phyloP scores from a whole-genome alignment of 2,888 invertebrate species.

The Cybosia mesomella region DNA sequence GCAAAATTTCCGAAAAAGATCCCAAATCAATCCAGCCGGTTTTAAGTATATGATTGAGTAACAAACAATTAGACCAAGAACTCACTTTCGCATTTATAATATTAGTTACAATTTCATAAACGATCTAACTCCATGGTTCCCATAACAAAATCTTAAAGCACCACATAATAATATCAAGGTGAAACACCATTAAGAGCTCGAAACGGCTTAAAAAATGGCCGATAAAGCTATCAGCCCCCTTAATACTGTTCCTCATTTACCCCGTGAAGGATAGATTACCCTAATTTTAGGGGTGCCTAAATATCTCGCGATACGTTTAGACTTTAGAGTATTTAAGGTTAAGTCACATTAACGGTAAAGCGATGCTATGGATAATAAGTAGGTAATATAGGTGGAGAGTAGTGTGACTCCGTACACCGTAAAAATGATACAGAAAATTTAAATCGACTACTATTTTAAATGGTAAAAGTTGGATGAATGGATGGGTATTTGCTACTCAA shows the following conservation, averaged over 20 bases:
- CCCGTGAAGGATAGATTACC: conserved; percentile 67
- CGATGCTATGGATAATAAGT: conserved; percentile 2
- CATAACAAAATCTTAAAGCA: conserved; percentile 17
- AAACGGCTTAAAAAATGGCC: conserved; percentile 57
- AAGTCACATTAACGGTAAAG: conserved; percentile 22
- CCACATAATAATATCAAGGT: conserved; percentile 22
- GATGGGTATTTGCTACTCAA: too few species aligned
- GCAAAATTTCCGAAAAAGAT: too few species aligned
- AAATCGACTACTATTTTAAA: neutral
- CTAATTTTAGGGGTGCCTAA: conserved; percentile 66
- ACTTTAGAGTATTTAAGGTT: conserved; percentile 47
- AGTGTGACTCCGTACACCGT: neutral
- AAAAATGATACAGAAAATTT: too few species aligned
- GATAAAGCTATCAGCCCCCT: conserved; percentile 69
- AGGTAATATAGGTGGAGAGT: neutral
- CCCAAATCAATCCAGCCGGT: too few species aligned
- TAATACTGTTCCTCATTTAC: conserved; percentile 69
- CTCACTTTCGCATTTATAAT: neutral
- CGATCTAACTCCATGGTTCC: neutral
- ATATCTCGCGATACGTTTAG: conserved; percentile 62
- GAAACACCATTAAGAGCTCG: conserved; percentile 48
- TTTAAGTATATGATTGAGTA: neutral
- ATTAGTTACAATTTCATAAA: neutral
- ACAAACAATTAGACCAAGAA: neutral
- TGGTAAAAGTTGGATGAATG: neutral